Conservation (phyloP, 2,888 invertebrate species). For the Labia minor region DNA sequence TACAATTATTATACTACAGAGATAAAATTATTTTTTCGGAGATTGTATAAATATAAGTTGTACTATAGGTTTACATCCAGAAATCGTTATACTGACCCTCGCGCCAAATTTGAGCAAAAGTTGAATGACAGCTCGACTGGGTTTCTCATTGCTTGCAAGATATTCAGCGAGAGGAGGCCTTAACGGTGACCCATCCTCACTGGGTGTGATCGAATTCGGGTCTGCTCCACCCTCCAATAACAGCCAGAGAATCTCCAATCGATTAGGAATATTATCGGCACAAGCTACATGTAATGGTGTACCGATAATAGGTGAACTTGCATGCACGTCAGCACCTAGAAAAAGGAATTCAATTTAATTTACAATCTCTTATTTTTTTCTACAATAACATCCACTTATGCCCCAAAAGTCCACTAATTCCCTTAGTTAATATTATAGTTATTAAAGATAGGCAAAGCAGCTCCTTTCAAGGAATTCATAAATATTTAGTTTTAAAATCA, state of each 20-base stretch:
- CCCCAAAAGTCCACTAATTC: not conserved
- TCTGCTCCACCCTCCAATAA: slow-evolving; percentile 60
- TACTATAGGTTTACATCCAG: too few species aligned
- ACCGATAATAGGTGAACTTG: slow-evolving; percentile 69
- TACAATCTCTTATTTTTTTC: too few species aligned
- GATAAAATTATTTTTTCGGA: too few species aligned
- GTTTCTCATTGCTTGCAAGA: slow-evolving; percentile 61
- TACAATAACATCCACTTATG: not conserved
- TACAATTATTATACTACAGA: too few species aligned
- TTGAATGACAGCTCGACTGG: slow-evolving; percentile 53
- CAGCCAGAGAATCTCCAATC: slow-evolving; percentile 42
- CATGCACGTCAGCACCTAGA: slow-evolving; percentile 65
- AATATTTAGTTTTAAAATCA: too few species aligned
- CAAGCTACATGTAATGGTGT: slow-evolving; percentile 73
- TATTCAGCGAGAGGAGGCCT: slow-evolving; percentile 75
- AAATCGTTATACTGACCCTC: slow-evolving; percentile 47
- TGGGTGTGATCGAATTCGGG: slow-evolving; percentile 62
- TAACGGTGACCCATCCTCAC: slow-evolving; percentile 61
- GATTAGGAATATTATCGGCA: slow-evolving; percentile 55
- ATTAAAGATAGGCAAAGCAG: too few species aligned
- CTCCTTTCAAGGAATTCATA: too few species aligned
- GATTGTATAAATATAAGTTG: too few species aligned
- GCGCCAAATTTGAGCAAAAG: slow-evolving; percentile 67
- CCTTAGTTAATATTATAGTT: too few species aligned
- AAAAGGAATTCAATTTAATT: slow-evolving; percentile 22